Evolutionary conservation across 2,113 vertebrate genomes (phyloP), one percentile per base, ranked within the genome.

Genomic region (Elachura formosa): DNA sequence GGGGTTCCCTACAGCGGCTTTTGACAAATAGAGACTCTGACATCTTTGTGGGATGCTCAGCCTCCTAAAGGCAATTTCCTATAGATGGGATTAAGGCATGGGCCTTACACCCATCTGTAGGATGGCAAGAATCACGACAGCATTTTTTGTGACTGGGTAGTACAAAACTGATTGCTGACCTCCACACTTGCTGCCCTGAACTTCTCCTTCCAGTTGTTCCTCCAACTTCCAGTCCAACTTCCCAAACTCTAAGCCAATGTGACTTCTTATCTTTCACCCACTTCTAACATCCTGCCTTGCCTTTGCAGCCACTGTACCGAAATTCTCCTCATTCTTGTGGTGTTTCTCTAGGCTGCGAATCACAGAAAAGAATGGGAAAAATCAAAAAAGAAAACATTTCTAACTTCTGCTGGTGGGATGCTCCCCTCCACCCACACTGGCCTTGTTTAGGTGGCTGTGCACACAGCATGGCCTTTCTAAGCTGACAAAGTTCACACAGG

Each of bases 321-420:
- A 89, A 94, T 95, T 93, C 89, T 89, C 84, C 43, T 95, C 91
- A 93, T 96, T 91, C 84, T 79, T 95, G 54, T 0, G 0, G 66
- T 77, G 41, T 93, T 97, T 95, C 95, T 93, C 81, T 91, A 76
- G 91, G 84, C 84, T 79, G 54, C 0, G 0, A 84, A 91, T 93
- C 82, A 76, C 63, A 91, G 59, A 40, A 49, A 94, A 94, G 77
- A 93, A 96, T 90, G 89, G 84, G 62, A 96, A 91, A 64, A 67
- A 87, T 84, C 74, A 66, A 87, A 78, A 96, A 90, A 73, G 59
- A 89, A 89, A 94, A 94, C 71, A 93, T 1, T 1, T 19, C 64
- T 21, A 41, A 56, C 69, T 94, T 89, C 48, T 64, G 31, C 49
- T 12, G 14, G 66, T 74, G 56, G n/a, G 80, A 87, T 76, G 61